These are phyloP conservation scores for Epinotia brunnichana DNA, from an alignment of 2,888 invertebrate species.

Conservation along the genomic window DNA sequence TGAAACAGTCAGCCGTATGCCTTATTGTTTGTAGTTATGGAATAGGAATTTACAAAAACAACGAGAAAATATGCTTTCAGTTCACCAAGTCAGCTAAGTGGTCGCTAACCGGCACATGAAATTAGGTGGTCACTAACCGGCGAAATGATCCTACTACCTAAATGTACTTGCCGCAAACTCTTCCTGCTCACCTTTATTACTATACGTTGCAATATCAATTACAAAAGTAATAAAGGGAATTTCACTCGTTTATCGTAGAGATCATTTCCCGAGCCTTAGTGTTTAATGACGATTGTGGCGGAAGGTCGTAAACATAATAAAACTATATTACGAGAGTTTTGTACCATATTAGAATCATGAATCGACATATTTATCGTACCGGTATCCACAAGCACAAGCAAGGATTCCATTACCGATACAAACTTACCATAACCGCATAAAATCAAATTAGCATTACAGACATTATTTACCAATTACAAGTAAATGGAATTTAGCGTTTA, in stretches of 20 bases:
- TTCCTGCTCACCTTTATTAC: background rate
- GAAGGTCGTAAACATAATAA: conserved; percentile 28
- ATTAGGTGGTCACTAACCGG: no score
- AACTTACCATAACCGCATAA: conserved; percentile 34
- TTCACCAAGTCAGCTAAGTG: no score
- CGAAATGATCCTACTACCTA: no score
- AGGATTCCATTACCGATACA: conserved; percentile 23
- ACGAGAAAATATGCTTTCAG: no score
- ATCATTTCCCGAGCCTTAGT: background rate
- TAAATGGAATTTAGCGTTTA: conserved; percentile 44
- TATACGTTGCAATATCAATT: conserved; percentile 11
- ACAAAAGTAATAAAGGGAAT: background rate
- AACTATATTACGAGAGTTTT: conserved; percentile 25
- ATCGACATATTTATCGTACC: conserved; percentile 31
- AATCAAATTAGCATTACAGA: conserved; percentile 42
- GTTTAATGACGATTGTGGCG: conserved; percentile 18
- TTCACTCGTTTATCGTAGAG: conserved; percentile 5
- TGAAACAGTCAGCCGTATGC: no score
- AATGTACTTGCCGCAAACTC: no score
- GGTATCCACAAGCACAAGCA: conserved; percentile 16
- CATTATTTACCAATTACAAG: conserved; percentile 43
- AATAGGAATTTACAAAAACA: no score
- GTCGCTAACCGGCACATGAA: no score
- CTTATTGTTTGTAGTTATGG: no score
- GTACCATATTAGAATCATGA: conserved; percentile 28